Evolutionary conservation across 2,888 invertebrate genomes (phyloP), one percentile per base, ranked within the genome.

Genomic region (Lycaena phlaeas): DNA sequence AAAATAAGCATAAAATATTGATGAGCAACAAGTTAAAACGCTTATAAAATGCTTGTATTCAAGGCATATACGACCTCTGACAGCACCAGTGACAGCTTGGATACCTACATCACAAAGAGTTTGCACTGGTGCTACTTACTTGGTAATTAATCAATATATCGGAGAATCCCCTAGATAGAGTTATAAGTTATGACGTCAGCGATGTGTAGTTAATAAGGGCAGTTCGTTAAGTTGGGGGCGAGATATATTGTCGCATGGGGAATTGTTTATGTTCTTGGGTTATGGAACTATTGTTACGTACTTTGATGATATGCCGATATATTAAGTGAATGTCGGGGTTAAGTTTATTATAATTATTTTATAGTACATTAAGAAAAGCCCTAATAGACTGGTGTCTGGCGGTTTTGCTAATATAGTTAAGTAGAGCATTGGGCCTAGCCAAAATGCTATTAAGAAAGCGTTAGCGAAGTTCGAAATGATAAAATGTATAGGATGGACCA

Each of bases 201-300:
- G 55, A 49, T 46, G 49, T 48, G 48, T 51, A 52, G 54, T 54
- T 50, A 58, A 54, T 55, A 49, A 57, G 51, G 54, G 53, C 54
- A 47, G 57, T 59, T 58, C 58, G 59, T 57, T 56, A 54, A 40
- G 57, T 56, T 38, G 44, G 42, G 50, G 52, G 45, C 61, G 71
- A 40, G 31, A 76, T 70, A 70, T 74, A 74, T 73, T 59, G 73
- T 64, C 72, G 67, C 68, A 49, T 48, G 54, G 72, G 73, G 70
- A 66, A 60, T 65, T 65, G 74, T 74, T 72, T 68, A 68, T 70
- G 69, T 69, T 66, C 50, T 48, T 50, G 50, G 51, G 61, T 65
- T 69, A 64, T 67, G 68, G 68, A 61, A 59, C 53, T 56, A 57
- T 63, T 66, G 64, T 62, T 57, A 58, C 52, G 51, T 51, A 49